Base-by-base conservation (phyloP, 2,888 invertebrate species). In the Ellobium chinense region DNA sequence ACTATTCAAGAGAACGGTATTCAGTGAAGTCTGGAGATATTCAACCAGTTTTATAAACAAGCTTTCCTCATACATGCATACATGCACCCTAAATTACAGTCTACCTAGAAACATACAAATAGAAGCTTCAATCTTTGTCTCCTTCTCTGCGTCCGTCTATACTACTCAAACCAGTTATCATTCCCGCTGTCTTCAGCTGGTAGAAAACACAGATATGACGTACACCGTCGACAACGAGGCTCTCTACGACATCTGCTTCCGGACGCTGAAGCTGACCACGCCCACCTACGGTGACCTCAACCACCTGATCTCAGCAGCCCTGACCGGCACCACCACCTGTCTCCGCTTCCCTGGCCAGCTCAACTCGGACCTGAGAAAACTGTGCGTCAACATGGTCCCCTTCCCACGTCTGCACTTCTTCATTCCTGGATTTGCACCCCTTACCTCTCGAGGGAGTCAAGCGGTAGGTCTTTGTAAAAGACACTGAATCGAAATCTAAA, bases 201-300 rank as follows among this genome's bases (percentile, higher is more conserved):
- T 94, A n/a, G 94, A 94, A 83, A 93, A 94, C 89, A 94, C 94
- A 21, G 94, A 94, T 82, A 93, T 93, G 86, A 94, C 93, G 1
- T 94, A 93, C 91, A 94, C 94, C 88, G 94, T 94, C 84, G 94
- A 94, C 90, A 94, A 94, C 88, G 94, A 94, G 87, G 93, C 93
- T 82, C 91, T 94, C 5, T 94, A 94, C 88, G 78, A 83, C 74
- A 83, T 83, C 72, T 83, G 83, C 79, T 83, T 83, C 76, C 79
- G 83, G 4, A 81, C 81, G 5, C 65, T 83, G 24, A 83, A 83
- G 74, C 79, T 83, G 68, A 83, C 81, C 80, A 83, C 83, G 62
- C 82, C 82, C 76, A 82, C 82, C 14, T 82, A 82, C 39, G 82
- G 82, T 14, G 82, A 82, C 58, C 46, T 82, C 36, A 82, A 82